These are phyloP conservation scores for Linnaemya vulpina DNA, from an alignment of 2,888 invertebrate species.

Conservation along the genomic window DNA sequence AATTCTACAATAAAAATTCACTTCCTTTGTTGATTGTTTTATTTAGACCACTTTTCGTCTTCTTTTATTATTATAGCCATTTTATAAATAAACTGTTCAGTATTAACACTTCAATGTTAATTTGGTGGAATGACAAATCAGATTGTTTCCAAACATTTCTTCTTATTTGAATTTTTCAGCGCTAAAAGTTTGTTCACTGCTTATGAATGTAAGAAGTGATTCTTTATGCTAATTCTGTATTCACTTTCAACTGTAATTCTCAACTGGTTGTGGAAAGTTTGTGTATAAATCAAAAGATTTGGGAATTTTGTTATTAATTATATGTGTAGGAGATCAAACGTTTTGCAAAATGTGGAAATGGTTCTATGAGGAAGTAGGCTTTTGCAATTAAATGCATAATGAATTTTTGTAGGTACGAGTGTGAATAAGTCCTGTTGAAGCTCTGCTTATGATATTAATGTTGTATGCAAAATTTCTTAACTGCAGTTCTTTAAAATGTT, in stretches of 20 bases:
- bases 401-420: not conserved
- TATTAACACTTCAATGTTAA: slow-evolving; percentile 28
- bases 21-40: not conserved
- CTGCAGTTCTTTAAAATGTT: slow-evolving; percentile 4
- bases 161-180: not conserved
- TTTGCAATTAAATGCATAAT: too few relatives aligned
- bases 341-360: too few relatives aligned
- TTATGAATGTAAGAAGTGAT: too few relatives aligned
- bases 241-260: too few relatives aligned
- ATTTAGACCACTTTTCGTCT: not conserved
- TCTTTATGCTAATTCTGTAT: too few relatives aligned
- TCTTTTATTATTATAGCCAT: not conserved
- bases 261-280: too few relatives aligned
- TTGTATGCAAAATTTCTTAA: not conserved
- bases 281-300: too few relatives aligned
- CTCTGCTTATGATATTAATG: not conserved
- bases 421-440: too few relatives aligned
- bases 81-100: slow-evolving; percentile 11
- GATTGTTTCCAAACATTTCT: not conserved
- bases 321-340: too few relatives aligned
- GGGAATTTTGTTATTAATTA: too few relatives aligned
- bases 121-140: not conserved
- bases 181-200: not conserved
- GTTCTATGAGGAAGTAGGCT: too few relatives aligned
- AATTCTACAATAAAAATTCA: not conserved